phyloP scores from a whole-genome alignment of 2,888 invertebrate species.

The Hartigia nigra region DNA sequence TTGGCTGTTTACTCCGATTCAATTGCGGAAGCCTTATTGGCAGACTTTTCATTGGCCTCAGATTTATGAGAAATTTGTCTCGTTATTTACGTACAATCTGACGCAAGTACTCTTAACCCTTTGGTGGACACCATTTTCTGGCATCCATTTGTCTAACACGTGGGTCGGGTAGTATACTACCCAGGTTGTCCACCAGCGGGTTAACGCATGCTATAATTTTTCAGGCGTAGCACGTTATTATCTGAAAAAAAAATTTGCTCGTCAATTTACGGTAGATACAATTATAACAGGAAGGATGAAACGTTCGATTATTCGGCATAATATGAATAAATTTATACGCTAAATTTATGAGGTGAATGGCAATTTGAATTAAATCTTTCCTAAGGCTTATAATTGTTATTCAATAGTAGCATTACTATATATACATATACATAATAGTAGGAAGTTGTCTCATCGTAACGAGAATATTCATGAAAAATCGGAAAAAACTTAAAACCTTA shows the following conservation, averaged over 20 bases:
- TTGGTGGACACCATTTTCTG: no score
- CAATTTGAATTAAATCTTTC: background rate
- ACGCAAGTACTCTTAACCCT: no score
- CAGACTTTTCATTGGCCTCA: background rate
- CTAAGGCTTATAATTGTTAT: background rate
- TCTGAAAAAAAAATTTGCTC: background rate
- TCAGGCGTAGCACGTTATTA: background rate
- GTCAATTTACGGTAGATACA: background rate
- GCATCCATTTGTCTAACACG: no score
- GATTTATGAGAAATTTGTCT: background rate
- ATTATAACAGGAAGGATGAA: no score
- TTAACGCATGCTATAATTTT: background rate
- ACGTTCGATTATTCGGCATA: background rate
- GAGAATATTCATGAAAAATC: background rate
- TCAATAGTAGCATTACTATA: no score
- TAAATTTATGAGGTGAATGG: background rate
- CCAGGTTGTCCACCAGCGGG: no score
- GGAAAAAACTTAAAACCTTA: constrained; percentile 22
- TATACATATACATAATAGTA: no score
- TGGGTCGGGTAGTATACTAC: no score
- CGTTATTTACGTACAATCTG: background rate
- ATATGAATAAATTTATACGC: background rate
- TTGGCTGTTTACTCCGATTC: background rate
- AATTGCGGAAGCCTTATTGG: background rate
- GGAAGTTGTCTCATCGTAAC: background rate